Percentiles rank a stretch among this genome's conserved stretches.
These are phyloP conservation scores for Poeciliopsis retropinna DNA, from an alignment of 2,113 vertebrate species.

Conservation along the genomic window DNA sequence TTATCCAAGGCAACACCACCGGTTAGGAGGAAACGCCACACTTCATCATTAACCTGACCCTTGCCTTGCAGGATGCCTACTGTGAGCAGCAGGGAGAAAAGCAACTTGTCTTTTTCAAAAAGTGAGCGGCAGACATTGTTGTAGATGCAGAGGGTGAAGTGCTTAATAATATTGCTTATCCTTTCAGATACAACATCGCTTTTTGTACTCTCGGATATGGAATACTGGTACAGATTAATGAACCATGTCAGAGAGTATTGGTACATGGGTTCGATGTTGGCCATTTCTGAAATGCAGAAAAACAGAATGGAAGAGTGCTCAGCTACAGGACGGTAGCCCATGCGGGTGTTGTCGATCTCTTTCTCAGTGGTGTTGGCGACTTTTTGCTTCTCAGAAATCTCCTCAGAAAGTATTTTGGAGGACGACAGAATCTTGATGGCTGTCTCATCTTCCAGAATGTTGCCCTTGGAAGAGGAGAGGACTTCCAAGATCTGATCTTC, in stretches of 20 bases:
- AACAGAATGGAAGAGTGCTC: conserved; percentile 89
- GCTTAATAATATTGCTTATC: conserved; percentile 81
- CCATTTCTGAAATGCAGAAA: conserved; percentile 93
- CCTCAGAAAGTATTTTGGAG: conserved; percentile 88
- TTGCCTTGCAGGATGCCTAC: conserved; percentile 88
- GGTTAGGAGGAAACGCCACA: conserved; percentile 90
- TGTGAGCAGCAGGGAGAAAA: conserved; percentile 91
- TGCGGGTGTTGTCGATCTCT: conserved; percentile 88
- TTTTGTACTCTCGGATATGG: conserved; percentile 83
- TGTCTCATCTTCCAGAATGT: conserved; percentile 93
- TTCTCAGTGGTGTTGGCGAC: conserved; percentile 87
- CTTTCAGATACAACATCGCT: conserved; percentile 80
- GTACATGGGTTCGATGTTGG: conserved; percentile 95
- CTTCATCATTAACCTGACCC: conserved; percentile 76
- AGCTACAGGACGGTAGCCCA: conserved; percentile 92
- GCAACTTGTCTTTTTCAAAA: conserved; percentile 94
- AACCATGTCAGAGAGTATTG: conserved; percentile 94
- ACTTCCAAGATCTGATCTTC: conserved; percentile 92
- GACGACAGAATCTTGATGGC: conserved; percentile 90
- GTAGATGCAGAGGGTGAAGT: conserved; percentile 90
- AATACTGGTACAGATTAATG: conserved; percentile 87
- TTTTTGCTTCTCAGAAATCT: conserved; percentile 91
- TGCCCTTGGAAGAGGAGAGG: conserved; percentile 88
- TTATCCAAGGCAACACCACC: conserved; percentile 91
- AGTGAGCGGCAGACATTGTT: conserved; percentile 91